phyloP scores from a whole-genome alignment of 2,797 vertebrate species.

The Scolopax bukidnonensis region DNA sequence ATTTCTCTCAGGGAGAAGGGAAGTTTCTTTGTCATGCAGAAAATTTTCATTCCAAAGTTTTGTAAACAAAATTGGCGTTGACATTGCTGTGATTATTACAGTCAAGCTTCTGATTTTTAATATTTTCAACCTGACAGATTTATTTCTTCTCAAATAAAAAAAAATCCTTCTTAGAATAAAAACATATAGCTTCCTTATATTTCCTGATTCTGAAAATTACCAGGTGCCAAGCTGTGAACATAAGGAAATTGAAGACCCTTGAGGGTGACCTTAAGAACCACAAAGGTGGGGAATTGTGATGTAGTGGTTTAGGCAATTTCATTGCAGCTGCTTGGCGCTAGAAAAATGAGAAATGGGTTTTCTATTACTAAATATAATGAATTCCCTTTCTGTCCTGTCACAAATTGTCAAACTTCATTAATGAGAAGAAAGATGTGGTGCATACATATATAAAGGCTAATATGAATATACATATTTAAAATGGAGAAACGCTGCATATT shows the following conservation, averaged over 20 bases:
- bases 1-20: background rate
- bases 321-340: constrained; percentile 22
- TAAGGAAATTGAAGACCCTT: constrained; percentile 70
- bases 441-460: constrained; percentile 13
- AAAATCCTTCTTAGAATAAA: constrained; percentile 61
- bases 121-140: constrained; percentile 73
- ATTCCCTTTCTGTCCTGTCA: constrained; percentile 76
- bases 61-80: constrained; percentile 42
- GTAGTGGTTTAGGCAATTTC: constrained; percentile 65
- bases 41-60: constrained; percentile 24
- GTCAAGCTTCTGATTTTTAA: constrained; percentile 69
- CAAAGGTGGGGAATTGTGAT: constrained; percentile 37
- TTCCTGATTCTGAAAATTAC: constrained; percentile 67
- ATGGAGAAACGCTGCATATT: background rate
- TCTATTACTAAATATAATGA: constrained; percentile 78
- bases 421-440: constrained; percentile 57
- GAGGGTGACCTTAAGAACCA: constrained; percentile 58
- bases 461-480: constrained; percentile 12
- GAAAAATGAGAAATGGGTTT: constrained; percentile 78
- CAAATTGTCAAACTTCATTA: constrained; percentile 84
- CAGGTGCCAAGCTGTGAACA: constrained; percentile 48
- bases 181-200: constrained; percentile 32
- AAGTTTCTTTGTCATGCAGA: constrained; percentile 25
- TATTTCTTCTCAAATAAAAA: constrained; percentile 68
- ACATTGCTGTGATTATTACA: constrained; percentile 66